Conservation (phyloP, 1,140 invertebrate genomes). For the Polyergus mexicanus region DNA sequence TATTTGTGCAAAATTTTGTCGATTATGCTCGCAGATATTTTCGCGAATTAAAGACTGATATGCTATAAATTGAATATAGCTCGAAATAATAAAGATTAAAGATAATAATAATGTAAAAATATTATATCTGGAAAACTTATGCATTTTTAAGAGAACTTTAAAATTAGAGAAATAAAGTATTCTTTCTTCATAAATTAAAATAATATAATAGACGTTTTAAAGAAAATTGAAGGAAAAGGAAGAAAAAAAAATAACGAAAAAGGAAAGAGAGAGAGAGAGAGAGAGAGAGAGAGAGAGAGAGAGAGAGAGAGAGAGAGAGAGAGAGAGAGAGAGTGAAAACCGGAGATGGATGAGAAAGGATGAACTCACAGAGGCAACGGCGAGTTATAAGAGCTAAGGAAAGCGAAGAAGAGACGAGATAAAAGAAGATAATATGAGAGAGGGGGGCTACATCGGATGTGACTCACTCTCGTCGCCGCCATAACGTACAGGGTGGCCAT, state of each 20-base stretch:
- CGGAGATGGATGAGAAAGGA: background rate
- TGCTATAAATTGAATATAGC: background rate
- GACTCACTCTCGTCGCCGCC: slow-evolving; percentile 20
- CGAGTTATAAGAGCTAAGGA: slow-evolving; percentile 39
- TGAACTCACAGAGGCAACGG: background rate
- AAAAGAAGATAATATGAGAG: slow-evolving; percentile 48
- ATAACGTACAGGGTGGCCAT: slow-evolving; percentile 33
- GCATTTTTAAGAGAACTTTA: background rate
- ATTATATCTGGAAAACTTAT: background rate
- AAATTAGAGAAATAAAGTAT: background rate
- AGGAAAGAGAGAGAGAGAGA: background rate
- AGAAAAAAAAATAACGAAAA: background rate
- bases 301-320: too few relatives aligned
- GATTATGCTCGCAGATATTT: background rate
- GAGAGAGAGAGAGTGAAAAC: slow-evolving; percentile 18
- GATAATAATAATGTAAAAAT: background rate
- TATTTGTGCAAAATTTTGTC: background rate
- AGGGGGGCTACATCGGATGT: slow-evolving; percentile 32
- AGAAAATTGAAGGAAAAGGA: slow-evolving; percentile 1
- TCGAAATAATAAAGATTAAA: background rate
- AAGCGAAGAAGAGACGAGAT: slow-evolving; percentile 40
- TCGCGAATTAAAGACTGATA: background rate
- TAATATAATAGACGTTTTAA: background rate
- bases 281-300: too few relatives aligned
- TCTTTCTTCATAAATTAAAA: background rate